Evolutionary conservation across 2,888 invertebrate species (phyloP).

Genomic region (Allacma fusca): DNA sequence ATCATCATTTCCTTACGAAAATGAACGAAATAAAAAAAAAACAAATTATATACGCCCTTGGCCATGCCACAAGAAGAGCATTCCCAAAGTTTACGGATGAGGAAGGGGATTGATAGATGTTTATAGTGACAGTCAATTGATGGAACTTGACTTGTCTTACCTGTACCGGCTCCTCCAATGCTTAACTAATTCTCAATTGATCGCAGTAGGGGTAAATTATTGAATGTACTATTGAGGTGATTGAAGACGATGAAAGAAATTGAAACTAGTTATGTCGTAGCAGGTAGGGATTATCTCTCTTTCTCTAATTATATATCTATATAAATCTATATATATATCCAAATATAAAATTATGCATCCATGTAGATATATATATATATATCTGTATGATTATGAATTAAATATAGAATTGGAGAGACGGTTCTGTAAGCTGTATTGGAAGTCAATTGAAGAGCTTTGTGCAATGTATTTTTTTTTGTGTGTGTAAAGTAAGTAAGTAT

Average conservation of each 20-base stretch:
- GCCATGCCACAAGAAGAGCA: neutral
- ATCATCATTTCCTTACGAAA: too few species aligned
- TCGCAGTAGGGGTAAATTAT: neutral
- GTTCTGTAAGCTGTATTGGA: too few species aligned
- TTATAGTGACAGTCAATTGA: slow-evolving; percentile 5
- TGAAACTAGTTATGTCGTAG: neutral
- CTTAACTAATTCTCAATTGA: slow-evolving; percentile 18
- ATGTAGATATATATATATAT: neutral
- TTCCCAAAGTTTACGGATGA: neutral
- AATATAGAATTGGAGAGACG: too few species aligned
- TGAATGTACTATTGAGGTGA: neutral
- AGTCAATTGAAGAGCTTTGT: too few species aligned
- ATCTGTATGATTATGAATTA: too few species aligned
- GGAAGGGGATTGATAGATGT: neutral
- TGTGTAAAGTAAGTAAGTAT: neutral
- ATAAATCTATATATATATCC: too few species aligned
- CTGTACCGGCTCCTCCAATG: slow-evolving; percentile 21
- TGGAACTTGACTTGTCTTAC: slow-evolving; percentile 16
- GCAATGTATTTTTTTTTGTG: too few species aligned
- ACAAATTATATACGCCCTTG: neutral
- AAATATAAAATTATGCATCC: too few species aligned
- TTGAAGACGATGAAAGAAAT: slow-evolving; percentile 12
- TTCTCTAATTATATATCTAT: neutral
- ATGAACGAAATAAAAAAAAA: neutral
- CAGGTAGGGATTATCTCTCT: too few species aligned